phyloP scores from a whole-genome alignment of 2,797 vertebrate species.

The Microtus californicus region DNA sequence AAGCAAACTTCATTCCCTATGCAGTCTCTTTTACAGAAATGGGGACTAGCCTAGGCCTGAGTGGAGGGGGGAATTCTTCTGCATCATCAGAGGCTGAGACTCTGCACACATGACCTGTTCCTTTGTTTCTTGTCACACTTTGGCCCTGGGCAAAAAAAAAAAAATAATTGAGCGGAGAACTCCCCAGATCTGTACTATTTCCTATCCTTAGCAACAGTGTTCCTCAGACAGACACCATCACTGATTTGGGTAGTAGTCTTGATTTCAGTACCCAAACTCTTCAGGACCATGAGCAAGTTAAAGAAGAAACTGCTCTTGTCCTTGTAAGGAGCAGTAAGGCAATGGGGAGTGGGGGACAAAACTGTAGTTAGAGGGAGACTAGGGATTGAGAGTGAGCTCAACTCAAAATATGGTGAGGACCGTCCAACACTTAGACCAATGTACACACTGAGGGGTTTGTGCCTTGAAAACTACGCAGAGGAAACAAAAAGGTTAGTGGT shows the following conservation, averaged over 20 bases:
- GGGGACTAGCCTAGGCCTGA: too few species aligned
- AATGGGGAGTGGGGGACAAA: neutral
- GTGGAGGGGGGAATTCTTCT: neutral
- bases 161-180: neutral
- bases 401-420: neutral
- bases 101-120: neutral
- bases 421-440: neutral
- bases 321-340: neutral
- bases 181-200: neutral
- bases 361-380: neutral
- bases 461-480: too few species aligned
- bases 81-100: neutral
- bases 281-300: neutral
- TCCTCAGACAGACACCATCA: neutral
- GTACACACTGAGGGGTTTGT: neutral
- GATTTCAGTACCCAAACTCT: neutral
- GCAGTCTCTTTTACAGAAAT: neutral
- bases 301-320: neutral
- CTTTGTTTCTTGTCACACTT: neutral
- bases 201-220: neutral
- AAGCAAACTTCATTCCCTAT: neutral
- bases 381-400: neutral
- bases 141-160: too few species aligned
- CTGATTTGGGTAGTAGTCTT: neutral
- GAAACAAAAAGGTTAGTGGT: neutral